These are phyloP conservation scores for Ctenopoma kingsleyae DNA, from an alignment of 2,797 vertebrate genomes.

Conservation along the genomic window DNA sequence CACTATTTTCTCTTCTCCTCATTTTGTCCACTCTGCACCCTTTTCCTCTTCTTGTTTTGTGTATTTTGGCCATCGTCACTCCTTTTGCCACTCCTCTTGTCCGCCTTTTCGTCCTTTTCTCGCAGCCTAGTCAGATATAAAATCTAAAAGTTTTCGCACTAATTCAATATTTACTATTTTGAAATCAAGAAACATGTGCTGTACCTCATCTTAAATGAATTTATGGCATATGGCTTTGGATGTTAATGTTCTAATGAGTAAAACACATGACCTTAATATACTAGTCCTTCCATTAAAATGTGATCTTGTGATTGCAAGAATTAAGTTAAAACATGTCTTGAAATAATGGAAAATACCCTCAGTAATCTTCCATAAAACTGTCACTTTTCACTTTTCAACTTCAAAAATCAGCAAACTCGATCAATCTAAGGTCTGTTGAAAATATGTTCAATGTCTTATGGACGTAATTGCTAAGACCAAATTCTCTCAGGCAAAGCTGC, in stretches of 20 bases:
- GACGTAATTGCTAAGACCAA: neutral
- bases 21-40: constrained; percentile 17
- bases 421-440: constrained; percentile 3
- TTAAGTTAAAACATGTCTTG: neutral
- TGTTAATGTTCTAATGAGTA: neutral
- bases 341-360: neutral
- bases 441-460: neutral
- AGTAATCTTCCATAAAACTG: constrained; percentile 1
- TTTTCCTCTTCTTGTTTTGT: constrained; percentile 1
- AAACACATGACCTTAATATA: constrained; percentile 14
- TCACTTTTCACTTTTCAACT: neutral
- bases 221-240: neutral
- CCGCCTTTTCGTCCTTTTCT: neutral
- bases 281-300: neutral
- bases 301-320: neutral
- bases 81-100: neutral
- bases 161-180: constrained; percentile 4
- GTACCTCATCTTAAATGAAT: neutral
- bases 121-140: neutral
- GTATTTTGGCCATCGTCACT: neutral
- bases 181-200: neutral
- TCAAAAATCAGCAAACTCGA: neutral
- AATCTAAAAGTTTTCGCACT: neutral
- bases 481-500: neutral
- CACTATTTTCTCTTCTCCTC: constrained; percentile 18